These are phyloP conservation scores for Hypercompe scribonia DNA, from an alignment of 2,888 invertebrate species.

Conservation along the genomic window DNA sequence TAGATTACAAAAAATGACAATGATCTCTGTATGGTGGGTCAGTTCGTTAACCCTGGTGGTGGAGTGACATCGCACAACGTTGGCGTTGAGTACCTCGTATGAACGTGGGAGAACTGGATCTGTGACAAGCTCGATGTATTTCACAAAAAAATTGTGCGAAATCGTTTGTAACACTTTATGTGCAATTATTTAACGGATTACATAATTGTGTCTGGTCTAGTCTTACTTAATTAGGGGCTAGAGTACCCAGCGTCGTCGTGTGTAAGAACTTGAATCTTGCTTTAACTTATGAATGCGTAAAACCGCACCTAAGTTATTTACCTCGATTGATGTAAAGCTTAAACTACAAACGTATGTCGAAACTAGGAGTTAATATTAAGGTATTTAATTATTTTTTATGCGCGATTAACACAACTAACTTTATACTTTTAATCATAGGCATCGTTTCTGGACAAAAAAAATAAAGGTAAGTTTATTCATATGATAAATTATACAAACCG, in stretches of 20 bases:
- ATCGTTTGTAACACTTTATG: conserved; percentile 43
- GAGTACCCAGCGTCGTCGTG: conserved; percentile 14
- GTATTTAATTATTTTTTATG: background rate
- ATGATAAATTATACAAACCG: background rate
- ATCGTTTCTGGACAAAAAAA: background rate
- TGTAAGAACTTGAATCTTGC: conserved; percentile 3
- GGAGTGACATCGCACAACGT: conserved; percentile 55
- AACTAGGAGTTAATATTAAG: conserved; percentile 3
- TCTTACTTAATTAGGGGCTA: conserved; percentile 55
- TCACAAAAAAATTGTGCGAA: conserved; percentile 59
- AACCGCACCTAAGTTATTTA: background rate
- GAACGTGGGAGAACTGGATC: conserved; percentile 83
- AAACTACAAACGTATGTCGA: background rate
- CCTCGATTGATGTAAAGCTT: background rate
- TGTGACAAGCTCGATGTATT: conserved; percentile 58
- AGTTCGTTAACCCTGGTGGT: conserved; percentile 75
- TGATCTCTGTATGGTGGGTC: conserved; percentile 55
- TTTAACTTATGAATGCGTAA: background rate
- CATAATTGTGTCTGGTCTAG: conserved; percentile 67
- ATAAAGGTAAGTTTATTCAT: background rate
- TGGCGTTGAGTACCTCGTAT: conserved; percentile 55
- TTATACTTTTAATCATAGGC: background rate
- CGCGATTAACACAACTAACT: background rate
- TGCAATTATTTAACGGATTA: conserved; percentile 70
- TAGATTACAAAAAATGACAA: conserved; percentile 61